Evolutionary conservation across 2,113 vertebrate species (phyloP), one percentile per base, ranked within the genome.

Genomic region (Danionella cerebrum): DNA sequence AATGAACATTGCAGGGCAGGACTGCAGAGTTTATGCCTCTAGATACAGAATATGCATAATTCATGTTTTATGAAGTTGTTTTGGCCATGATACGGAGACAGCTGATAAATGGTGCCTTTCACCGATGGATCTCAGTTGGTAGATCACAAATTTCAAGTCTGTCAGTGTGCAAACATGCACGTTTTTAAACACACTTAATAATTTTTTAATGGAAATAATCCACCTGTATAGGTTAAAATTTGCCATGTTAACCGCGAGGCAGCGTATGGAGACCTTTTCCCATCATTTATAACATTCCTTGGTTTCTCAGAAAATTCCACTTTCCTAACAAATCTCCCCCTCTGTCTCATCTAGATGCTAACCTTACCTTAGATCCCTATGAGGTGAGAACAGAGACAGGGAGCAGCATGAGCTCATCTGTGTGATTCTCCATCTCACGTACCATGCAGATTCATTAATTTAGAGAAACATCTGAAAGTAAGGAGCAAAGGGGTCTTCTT

Each of bases 401-500:
- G 10, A 48, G 9, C 38, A 4, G 25, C 24, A 48, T 14, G 11
- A 48, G 64, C 71, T 58, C 84, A 82, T 87, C 82, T 79, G 81
- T 78, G 79, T 64, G 64, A 74, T 69, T 50, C 72, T 72, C 51
- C 0, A 35, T 41, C 65, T 79, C 73, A 78, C 62, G 67, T 47
- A 63, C 50, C 73, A 69, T 50, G 22, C 27, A 70, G 73, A 83
- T 87, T 76, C 82, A 82, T 83, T 73, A 81, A 47, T 69, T 64
- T 36, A 64, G 33, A 54, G 12, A 70, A 81, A 80, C 65, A 78
- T 41, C 21, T 54, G 29, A 64, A 47, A 59, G 57, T 79, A 82
- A 81, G 76, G 79, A 78, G 79, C 78, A 68, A 72, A 78, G 67
- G 7, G 21, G 65, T 70, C 60, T 42, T 72, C 35, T 41, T 29